These are phyloP conservation scores for Drosophila albomicans DNA, from an alignment of 1,140 invertebrate species.

Conservation along the genomic window DNA sequence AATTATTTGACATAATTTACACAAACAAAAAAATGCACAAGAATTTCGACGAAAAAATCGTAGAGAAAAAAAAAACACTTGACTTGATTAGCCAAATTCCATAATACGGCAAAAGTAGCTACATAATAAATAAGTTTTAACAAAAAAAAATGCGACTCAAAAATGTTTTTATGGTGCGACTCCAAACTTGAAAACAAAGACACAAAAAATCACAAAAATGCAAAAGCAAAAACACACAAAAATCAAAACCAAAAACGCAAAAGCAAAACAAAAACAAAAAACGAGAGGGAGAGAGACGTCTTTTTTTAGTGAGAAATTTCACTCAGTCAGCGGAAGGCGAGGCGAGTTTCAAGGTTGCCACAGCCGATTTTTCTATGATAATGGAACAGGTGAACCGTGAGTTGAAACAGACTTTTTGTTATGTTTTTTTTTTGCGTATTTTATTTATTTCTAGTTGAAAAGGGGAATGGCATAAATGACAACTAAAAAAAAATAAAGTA, in stretches of 20 bases:
- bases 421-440: constrained; percentile 1
- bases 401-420: constrained; percentile 32
- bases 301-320: constrained; percentile 65
- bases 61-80: constrained; percentile 51
- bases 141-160: constrained; percentile 45
- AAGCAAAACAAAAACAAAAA: background rate
- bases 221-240: constrained; percentile 17
- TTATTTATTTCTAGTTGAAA: constrained; percentile 16
- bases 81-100: constrained; percentile 72
- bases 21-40: background rate
- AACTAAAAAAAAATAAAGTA: constrained; percentile 6
- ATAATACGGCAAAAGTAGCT: constrained; percentile 39
- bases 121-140: constrained; percentile 58
- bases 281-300: constrained; percentile 27
- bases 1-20: background rate
- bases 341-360: constrained; percentile 73
- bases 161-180: constrained; percentile 73
- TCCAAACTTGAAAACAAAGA: constrained; percentile 62
- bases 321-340: constrained; percentile 59
- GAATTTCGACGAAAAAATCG: background rate
- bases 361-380: constrained; percentile 40
- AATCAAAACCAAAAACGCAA: constrained; percentile 14
- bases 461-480: constrained; percentile 26
- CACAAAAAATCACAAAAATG: constrained; percentile 19
- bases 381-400: constrained; percentile 46